Evolutionary conservation across 1,140 invertebrate genomes (phyloP), one percentile per base, ranked within the genome.

Genomic region (Lordiphosa mommai): DNA sequence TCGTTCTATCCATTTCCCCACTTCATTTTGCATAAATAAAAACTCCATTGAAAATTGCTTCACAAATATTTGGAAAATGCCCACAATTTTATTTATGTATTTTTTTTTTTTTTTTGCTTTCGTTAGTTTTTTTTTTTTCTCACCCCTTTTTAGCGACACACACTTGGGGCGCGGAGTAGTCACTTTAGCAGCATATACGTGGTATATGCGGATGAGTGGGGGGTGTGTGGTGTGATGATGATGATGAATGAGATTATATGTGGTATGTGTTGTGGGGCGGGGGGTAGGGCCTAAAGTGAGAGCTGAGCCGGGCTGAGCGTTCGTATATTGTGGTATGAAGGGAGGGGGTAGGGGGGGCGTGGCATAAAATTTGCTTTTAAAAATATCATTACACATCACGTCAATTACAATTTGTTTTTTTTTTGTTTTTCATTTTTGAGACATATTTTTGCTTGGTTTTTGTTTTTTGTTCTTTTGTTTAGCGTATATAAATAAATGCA

Each of bases 331-430:
- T n/a, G 55, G 55, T 29, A 36, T 40, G 53, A 33, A 9, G 7
- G 29, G 33, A 20, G 23, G 5, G 4, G 47, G 17, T 0, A 10
- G 5, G 14, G 20, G 46, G 49, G 71, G 49, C 60, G 67, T 74
- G 61, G 72, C 77, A 84, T 84, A 84, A 84, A 84, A 85, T 84
- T 84, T 84, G 77, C 72, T 82, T 84, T 84, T 85, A 84, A 84
- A 84, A 84, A 84, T 84, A 84, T 79, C 73, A 79, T 84, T 84
- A 84, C 77, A 84, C 79, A 84, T 84, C 77, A 84, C 77, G 77
- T 77, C 77, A 84, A 84, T 84, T 84, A 84, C 77, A 80, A 61
- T 84, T 80, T 72, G 56, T 44, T 44, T 29, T 37, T 27, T 61
- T 59, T 72, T 63, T 44, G 30, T 55, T 44, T 52, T 61, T 48